phyloP scores from a whole-genome alignment of 2,113 vertebrate genomes.

The Ciconia stormi region DNA sequence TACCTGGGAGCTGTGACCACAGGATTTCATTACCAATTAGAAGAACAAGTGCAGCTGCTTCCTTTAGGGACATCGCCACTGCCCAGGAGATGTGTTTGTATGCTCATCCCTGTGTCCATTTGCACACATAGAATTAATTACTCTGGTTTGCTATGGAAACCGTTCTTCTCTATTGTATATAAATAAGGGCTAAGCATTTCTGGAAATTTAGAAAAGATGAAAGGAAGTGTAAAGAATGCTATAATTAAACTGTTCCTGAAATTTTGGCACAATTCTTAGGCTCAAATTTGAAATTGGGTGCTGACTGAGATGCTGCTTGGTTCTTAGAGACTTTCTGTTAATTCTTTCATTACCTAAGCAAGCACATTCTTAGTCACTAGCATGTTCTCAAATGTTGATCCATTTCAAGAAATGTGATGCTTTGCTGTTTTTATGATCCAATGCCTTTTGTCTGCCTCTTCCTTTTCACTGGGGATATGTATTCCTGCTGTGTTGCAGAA shows the following conservation, averaged over 20 bases:
- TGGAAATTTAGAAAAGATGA: neutral
- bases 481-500: neutral
- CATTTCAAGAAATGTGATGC: neutral
- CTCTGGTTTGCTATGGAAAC: constrained; percentile 62
- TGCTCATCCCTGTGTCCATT: neutral
- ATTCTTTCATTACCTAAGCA: neutral
- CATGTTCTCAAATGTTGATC: neutral
- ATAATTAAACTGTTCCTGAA: constrained; percentile 41
- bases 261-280: neutral
- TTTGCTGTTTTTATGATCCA: neutral
- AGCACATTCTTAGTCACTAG: neutral
- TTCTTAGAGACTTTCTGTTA: neutral
- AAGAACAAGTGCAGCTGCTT: constrained; percentile 32
- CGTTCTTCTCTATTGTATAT: neutral
- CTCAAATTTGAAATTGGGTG: neutral
- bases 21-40: constrained; percentile 47
- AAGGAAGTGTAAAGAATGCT: neutral
- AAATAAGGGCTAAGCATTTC: neutral
- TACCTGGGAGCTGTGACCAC: neutral
- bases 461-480: neutral
- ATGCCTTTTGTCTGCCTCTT: neutral
- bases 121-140: constrained; percentile 1
- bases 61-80: neutral
- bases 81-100: neutral
- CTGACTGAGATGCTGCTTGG: neutral